Percentiles rank a stretch among this genome's conserved stretches.
phyloP scores from a whole-genome alignment of 1,140 invertebrate genomes.

The Dendroctonus valens region DNA sequence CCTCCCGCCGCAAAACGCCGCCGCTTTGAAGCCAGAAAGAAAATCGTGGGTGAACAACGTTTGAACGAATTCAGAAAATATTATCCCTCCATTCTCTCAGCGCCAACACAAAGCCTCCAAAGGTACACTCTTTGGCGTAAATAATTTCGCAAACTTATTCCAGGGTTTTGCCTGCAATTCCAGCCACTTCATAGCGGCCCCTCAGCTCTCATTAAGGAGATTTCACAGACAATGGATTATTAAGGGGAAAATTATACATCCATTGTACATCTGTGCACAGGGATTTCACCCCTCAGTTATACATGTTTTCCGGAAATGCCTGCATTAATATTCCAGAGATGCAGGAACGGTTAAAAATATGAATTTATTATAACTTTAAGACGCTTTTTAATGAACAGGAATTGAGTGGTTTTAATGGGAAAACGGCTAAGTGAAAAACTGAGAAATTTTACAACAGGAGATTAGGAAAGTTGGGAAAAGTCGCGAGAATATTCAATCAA shows the following conservation, averaged over 20 bases:
- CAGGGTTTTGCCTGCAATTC: slow-evolving; percentile 37
- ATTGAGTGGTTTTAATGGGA: no score
- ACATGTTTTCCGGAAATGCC: no score
- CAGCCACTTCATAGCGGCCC: slow-evolving; percentile 29
- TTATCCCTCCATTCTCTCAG: slow-evolving; percentile 27
- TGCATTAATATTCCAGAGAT: no score
- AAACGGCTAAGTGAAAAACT: no score
- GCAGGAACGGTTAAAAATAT: no score
- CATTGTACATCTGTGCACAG: slow-evolving; percentile 38
- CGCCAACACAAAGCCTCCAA: slow-evolving; percentile 21
- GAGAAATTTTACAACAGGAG: no score
- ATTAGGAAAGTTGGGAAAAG: no score
- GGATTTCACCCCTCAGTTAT: no score
- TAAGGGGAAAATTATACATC: slow-evolving; percentile 44
- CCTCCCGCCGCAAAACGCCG: slow-evolving; percentile 5
- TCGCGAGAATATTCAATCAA: no score
- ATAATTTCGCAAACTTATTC: slow-evolving; percentile 40
- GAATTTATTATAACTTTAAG: no score
- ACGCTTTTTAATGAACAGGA: no score
- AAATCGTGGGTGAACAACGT: slow-evolving; percentile 27
- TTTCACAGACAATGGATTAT: slow-evolving; percentile 44
- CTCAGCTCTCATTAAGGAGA: slow-evolving; percentile 41
- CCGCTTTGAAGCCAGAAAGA: slow-evolving; percentile 30
- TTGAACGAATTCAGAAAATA: slow-evolving; percentile 32
- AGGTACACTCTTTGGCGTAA: slow-evolving; percentile 38